phyloP scores from a whole-genome alignment of 2,113 vertebrate species.

The Rhinolophus ferrumequinum region DNA sequence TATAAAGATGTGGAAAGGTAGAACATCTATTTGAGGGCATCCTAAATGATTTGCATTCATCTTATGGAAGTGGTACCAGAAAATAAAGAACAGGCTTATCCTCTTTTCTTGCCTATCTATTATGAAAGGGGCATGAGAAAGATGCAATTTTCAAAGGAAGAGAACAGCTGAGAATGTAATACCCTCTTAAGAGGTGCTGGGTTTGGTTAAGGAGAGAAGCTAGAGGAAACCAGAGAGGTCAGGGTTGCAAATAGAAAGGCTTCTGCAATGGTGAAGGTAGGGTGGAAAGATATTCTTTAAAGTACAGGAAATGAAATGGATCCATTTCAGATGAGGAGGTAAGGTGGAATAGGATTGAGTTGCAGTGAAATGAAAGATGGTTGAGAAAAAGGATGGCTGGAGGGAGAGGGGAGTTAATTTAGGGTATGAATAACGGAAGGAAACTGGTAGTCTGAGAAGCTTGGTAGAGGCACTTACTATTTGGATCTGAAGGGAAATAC shows the following conservation, averaged over 20 bases:
- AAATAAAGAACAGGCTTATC: background rate
- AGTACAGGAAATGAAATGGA: background rate
- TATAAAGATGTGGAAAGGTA: background rate
- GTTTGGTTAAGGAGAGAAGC: background rate
- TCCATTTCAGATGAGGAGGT: background rate
- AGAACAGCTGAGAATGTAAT: background rate
- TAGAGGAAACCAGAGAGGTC: background rate
- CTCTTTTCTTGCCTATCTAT: background rate
- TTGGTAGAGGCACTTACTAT: background rate
- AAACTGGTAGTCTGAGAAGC: background rate
- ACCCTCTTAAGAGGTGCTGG: background rate
- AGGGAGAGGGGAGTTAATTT: background rate
- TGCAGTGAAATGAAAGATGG: background rate
- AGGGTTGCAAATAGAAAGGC: background rate
- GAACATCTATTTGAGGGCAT: background rate
- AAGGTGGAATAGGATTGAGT: background rate
- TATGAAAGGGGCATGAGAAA: constrained; percentile 36
- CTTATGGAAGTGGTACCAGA: background rate
- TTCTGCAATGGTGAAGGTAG: background rate
- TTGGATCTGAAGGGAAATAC: background rate
- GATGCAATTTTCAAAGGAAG: background rate
- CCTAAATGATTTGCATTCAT: background rate
- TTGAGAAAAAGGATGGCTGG: background rate
- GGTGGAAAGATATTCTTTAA: background rate
- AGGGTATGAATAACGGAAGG: background rate